These are phyloP conservation scores for Tetraodon nigroviridis DNA, from an alignment of 2,113 vertebrate genomes.

Conservation along the genomic window DNA sequence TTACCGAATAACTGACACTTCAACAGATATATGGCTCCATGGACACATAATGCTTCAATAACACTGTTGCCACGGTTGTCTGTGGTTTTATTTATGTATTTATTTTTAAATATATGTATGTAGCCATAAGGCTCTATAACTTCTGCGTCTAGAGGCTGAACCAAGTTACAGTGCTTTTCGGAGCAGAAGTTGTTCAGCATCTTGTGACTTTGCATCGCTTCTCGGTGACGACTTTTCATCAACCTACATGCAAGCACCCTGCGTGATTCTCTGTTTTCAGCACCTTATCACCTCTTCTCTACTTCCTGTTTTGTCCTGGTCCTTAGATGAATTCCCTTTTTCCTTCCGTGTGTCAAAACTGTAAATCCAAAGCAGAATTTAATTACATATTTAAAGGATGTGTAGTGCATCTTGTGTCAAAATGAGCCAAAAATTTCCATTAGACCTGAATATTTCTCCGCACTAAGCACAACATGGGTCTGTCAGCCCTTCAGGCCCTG, in stretches of 20 bases:
- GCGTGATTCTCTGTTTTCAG: slow-evolving; percentile 5
- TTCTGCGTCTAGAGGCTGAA: not conserved
- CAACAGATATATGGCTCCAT: too few species aligned
- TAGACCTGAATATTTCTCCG: not conserved
- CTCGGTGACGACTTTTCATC: slow-evolving; percentile 5
- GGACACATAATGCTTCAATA: too few species aligned
- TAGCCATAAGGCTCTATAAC: not conserved
- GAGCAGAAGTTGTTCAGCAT: slow-evolving; percentile 1
- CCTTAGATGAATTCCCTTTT: not conserved
- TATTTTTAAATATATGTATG: too few species aligned
- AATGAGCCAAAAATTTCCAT: not conserved
- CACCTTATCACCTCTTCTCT: slow-evolving; percentile 14
- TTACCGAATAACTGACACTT: too few species aligned
- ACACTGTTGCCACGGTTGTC: too few species aligned
- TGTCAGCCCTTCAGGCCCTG: slow-evolving; percentile 6
- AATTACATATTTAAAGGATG: slow-evolving; percentile 13
- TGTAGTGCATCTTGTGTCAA: slow-evolving; percentile 3
- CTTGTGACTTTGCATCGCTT: slow-evolving; percentile 17
- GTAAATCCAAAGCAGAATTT: not conserved
- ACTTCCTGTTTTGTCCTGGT: slow-evolving; percentile 8
- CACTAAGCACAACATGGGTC: slow-evolving; percentile 10
- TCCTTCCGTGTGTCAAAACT: slow-evolving; percentile 4
- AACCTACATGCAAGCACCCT: slow-evolving; percentile 1
- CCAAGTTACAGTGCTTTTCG: not conserved
- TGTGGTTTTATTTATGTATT: too few species aligned